Conservation (phyloP, 2,113 vertebrate genomes). For the Silurus meridionalis region DNA sequence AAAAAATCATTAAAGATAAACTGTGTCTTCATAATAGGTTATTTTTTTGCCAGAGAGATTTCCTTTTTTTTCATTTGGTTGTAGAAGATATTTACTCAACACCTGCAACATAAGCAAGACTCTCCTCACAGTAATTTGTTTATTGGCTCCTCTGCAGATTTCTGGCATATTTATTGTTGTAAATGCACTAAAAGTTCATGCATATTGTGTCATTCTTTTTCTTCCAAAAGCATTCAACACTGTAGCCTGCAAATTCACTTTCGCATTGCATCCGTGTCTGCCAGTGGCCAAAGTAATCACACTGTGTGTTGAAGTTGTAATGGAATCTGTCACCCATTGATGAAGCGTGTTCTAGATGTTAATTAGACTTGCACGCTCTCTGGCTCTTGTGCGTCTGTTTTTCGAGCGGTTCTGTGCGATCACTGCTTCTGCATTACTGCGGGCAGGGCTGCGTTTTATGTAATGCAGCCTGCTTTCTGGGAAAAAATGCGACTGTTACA, state of each 20-base stretch:
- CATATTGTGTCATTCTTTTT: neutral
- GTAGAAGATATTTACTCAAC: neutral
- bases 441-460: neutral
- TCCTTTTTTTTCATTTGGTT: neutral
- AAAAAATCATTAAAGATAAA: neutral
- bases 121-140: neutral
- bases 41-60: neutral
- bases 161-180: neutral
- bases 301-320: neutral
- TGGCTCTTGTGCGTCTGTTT: neutral
- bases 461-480: neutral
- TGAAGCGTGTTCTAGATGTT: neutral
- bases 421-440: no score
- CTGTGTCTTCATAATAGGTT: neutral
- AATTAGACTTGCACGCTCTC: constrained; percentile 21
- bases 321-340: neutral
- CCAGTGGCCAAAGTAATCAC: neutral
- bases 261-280: neutral
- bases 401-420: neutral
- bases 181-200: neutral
- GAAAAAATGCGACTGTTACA: constrained; percentile 65
- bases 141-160: neutral
- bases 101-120: neutral
- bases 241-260: neutral
- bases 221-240: neutral